Evolutionary conservation across 2,113 vertebrate species (phyloP).

Genomic region (Thymallus thymallus): DNA sequence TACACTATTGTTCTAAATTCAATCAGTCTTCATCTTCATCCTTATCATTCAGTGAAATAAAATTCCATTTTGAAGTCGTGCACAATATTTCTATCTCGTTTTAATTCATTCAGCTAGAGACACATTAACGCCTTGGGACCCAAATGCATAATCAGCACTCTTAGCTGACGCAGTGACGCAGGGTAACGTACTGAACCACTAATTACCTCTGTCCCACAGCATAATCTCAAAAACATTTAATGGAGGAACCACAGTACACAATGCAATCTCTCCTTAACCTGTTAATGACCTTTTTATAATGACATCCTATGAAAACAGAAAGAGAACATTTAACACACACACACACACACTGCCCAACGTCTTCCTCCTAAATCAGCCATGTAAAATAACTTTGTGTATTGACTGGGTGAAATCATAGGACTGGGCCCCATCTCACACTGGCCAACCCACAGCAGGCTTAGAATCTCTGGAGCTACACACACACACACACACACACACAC

Average conservation of each 20-base stretch:
- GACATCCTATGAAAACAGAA: constrained; percentile 18
- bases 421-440: constrained; percentile 72
- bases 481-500: constrained; percentile 71
- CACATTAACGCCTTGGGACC: too few relatives aligned
- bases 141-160: too few relatives aligned
- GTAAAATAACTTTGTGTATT: constrained; percentile 56
- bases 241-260: neutral
- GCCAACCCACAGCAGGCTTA: constrained; percentile 72
- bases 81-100: too few relatives aligned
- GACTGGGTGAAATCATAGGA: constrained; percentile 72
- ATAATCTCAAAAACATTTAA: too few relatives aligned
- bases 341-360: neutral
- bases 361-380: constrained; percentile 50
- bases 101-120: too few relatives aligned
- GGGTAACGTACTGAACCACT: too few relatives aligned
- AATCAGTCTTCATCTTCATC: too few relatives aligned
- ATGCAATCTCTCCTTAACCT: constrained; percentile 12
- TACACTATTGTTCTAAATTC: too few relatives aligned
- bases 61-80: too few relatives aligned
- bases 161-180: too few relatives aligned
- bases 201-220: too few relatives aligned
- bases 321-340: neutral
- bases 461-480: constrained; percentile 56
- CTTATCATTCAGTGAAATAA: too few relatives aligned
- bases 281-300: constrained; percentile 25